Conservation (phyloP, 2,113 vertebrate genomes). For the Burhinus bistriatus region DNA sequence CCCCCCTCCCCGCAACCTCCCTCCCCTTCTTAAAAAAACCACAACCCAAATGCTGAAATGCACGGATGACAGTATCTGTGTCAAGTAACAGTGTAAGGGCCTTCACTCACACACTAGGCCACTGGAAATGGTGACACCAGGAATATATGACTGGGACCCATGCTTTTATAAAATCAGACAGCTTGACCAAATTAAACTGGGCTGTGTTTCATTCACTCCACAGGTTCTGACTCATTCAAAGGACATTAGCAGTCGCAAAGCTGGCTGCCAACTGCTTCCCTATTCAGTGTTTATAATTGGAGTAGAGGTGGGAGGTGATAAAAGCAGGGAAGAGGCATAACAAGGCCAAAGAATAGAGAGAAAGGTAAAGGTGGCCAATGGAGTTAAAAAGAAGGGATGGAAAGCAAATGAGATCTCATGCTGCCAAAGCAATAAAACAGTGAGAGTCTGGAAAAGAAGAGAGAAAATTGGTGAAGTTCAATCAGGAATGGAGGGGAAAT, state of each 20-base stretch:
- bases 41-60: not conserved
- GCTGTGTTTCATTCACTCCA: not conserved
- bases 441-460: not conserved
- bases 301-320: not conserved
- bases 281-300: not conserved
- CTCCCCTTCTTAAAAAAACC: fast-evolving
- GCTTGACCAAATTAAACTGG: not conserved
- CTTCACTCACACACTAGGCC: not conserved
- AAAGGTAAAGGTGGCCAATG: constrained; percentile 20
- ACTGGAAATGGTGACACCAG: not conserved
- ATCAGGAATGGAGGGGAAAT: not conserved
- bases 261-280: not conserved
- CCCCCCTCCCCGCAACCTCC: fast-evolving
- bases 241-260: not conserved
- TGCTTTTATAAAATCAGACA: not conserved
- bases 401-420: constrained; percentile 18
- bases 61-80: not conserved
- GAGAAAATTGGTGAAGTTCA: constrained; percentile 2
- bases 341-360: not conserved
- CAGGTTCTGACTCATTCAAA: constrained; percentile 20
- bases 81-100: not conserved
- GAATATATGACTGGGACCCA: not conserved
- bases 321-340: not conserved
- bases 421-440: constrained; percentile 38
- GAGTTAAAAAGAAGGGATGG: not conserved